Conservation (phyloP, 1,140 invertebrate species). For the Sinonovacula constricta region DNA sequence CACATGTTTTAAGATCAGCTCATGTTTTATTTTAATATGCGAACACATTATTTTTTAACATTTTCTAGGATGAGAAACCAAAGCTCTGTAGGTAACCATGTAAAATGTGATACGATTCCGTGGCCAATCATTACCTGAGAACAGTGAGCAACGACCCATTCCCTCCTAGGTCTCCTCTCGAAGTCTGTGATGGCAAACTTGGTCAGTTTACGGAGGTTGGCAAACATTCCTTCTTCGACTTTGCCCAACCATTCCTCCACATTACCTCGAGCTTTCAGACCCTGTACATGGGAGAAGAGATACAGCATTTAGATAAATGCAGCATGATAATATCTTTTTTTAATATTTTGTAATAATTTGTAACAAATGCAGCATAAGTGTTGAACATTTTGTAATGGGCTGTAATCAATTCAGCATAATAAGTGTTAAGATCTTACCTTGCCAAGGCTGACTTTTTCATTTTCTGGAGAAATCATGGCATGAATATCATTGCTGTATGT, state of each 20-base stretch:
- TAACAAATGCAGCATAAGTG: no score
- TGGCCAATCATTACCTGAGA: no score
- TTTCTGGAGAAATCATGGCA: conserved; percentile 92
- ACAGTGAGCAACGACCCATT: conserved; percentile 83
- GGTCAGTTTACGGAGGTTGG: conserved; percentile 73
- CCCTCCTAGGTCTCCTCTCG: conserved; percentile 79
- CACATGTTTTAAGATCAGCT: no score
- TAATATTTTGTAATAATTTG: no score
- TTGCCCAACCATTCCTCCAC: conserved; percentile 91
- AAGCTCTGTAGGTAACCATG: no score
- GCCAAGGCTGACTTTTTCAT: conserved; percentile 86
- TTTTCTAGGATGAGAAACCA: no score
- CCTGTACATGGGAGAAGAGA: conserved; percentile 80
- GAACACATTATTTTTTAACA: no score
- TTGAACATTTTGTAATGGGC: background rate
- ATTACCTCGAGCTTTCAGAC: conserved; percentile 90
- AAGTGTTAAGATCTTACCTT: conserved; percentile 83
- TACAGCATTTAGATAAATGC: no score
- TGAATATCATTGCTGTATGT: conserved; percentile 87
- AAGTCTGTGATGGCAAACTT: conserved; percentile 84
- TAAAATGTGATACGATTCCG: no score
- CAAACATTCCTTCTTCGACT: conserved; percentile 84
- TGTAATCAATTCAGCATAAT: background rate
- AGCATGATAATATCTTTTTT: no score
- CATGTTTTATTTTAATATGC: no score